Evolutionary conservation across 2,113 vertebrate genomes (phyloP).

Genomic region (Sinosuthora webbiana): DNA sequence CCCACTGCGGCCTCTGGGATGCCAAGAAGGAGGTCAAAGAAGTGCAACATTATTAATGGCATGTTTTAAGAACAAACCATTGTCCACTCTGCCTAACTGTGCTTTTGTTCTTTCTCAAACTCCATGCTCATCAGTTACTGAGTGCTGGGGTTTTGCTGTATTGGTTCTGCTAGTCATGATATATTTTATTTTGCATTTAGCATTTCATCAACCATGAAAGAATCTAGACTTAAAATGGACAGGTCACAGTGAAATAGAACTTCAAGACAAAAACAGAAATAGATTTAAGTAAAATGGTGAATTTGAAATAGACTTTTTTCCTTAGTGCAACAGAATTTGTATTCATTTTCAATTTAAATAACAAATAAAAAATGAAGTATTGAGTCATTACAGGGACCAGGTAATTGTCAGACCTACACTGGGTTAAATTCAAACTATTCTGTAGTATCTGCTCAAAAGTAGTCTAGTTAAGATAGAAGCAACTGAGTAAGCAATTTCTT

Average conservation of each 20-base stretch:
- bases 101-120: not conserved
- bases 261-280: not conserved
- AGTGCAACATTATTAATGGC: conserved; percentile 1
- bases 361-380: not conserved
- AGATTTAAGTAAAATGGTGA: not conserved
- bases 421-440: not conserved
- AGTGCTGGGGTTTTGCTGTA: not conserved
- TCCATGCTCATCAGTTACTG: not conserved
- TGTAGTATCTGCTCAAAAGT: not conserved
- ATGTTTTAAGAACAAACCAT: conserved; percentile 23
- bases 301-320: not conserved
- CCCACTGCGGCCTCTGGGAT: not conserved
- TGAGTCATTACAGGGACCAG: not conserved
- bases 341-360: not conserved
- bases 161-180: not conserved
- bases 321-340: not conserved
- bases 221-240: not conserved
- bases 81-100: not conserved
- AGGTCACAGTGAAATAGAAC: not conserved
- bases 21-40: conserved; percentile 26
- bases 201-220: not conserved
- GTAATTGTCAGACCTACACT: not conserved
- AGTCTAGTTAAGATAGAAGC: not conserved
- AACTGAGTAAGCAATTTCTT: not conserved
- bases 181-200: not conserved